A percentile compares a stretch with the other conserved stretches of the same genome.
Conservation (phyloP, 1,140 invertebrate genomes). For the Patella vulgata region DNA sequence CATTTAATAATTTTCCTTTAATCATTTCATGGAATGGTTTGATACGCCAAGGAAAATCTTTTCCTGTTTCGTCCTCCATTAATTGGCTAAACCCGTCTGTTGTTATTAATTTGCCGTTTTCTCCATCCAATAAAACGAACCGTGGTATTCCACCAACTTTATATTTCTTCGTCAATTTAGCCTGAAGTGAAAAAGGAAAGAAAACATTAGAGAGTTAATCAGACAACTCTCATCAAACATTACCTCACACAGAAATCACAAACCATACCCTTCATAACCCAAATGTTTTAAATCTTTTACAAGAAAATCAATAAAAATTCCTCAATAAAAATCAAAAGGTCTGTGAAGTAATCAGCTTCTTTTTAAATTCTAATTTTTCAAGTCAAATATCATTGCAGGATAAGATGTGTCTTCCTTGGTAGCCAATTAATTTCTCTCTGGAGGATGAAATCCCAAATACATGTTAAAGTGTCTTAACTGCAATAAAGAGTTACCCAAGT, state of each 20-base stretch:
- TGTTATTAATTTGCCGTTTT: constrained; percentile 72
- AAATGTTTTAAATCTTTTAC: background rate
- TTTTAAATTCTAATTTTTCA: too few relatives aligned
- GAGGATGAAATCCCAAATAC: too few relatives aligned
- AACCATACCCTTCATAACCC: background rate
- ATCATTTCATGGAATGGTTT: constrained; percentile 71
- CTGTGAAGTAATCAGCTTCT: too few relatives aligned
- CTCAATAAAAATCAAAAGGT: too few relatives aligned
- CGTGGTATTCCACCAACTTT: constrained; percentile 62
- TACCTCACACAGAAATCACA: background rate
- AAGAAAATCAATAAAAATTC: background rate
- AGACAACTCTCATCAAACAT: background rate
- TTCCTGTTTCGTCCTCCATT: constrained; percentile 73
- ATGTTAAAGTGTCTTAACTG: too few relatives aligned
- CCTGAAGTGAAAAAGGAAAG: constrained; percentile 65
- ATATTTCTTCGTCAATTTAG: constrained; percentile 57
- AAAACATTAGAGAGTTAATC: background rate
- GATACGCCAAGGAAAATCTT: constrained; percentile 76
- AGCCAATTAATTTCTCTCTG: too few relatives aligned
- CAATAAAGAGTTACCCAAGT: too few relatives aligned
- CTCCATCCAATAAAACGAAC: constrained; percentile 76
- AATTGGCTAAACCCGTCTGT: constrained; percentile 74
- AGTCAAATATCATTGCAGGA: too few relatives aligned
- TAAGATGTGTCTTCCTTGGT: too few relatives aligned
- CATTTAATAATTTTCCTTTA: constrained; percentile 70